Percentiles rank a stretch among this genome's conserved stretches.
Conservation (phyloP, 2,888 invertebrate genomes). For the Acrobasis suavella region DNA sequence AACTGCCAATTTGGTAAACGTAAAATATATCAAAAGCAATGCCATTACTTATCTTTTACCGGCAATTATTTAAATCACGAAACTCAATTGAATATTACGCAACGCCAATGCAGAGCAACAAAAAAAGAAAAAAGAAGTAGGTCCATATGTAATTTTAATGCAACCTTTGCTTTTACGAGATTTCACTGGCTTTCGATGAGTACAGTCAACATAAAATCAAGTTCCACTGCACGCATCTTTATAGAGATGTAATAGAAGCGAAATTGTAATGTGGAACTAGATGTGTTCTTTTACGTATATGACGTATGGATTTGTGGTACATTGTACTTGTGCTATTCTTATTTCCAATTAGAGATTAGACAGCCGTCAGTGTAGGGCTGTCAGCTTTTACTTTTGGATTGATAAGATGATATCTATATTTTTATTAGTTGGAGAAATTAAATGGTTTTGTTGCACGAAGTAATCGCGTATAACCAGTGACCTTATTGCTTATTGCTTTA, state of each 20-base stretch:
- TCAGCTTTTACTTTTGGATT: background rate
- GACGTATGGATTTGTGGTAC: background rate
- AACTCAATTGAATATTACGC: conserved; percentile 13
- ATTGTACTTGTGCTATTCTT: conserved; percentile 25
- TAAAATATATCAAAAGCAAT: conserved; percentile 6
- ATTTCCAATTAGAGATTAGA: conserved; percentile 48
- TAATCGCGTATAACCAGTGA: background rate
- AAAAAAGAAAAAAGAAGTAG: conserved; percentile 4
- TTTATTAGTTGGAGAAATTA: background rate
- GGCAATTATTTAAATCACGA: conserved; percentile 19
- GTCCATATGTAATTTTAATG: conserved; percentile 4
- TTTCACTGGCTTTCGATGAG: conserved; percentile 15
- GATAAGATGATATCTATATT: background rate
- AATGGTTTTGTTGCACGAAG: background rate
- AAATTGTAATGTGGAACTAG: too few relatives aligned
- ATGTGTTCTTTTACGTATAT: too few relatives aligned
- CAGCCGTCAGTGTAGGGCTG: conserved; percentile 41
- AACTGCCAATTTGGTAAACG: background rate
- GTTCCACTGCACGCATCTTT: too few relatives aligned
- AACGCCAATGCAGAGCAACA: conserved; percentile 10
- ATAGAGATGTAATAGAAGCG: too few relatives aligned
- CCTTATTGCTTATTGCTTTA: background rate
- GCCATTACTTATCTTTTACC: background rate
- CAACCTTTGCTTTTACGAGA: conserved; percentile 8
- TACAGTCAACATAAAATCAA: background rate